Evolutionary conservation across 2,888 invertebrate genomes (phyloP), one percentile per base, ranked within the genome.

Genomic region (Calameuta filiformis): DNA sequence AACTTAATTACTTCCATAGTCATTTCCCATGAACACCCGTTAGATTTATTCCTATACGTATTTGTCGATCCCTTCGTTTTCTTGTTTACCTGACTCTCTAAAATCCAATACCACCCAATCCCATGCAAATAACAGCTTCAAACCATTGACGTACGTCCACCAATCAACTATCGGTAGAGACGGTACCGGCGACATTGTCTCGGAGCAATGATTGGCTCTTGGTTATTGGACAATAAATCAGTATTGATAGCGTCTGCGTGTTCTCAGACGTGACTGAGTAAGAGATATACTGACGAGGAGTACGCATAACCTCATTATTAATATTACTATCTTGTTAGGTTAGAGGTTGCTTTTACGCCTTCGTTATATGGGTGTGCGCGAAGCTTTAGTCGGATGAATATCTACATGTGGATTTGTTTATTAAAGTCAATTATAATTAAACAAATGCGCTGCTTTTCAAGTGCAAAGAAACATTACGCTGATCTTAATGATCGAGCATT

Each of bases 181-280:
- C 23, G 56, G 23, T 56, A 56, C 56, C 56, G 23, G 74, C 74
- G 74, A 74, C 74, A 40, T 74, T 74, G 37, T 74, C 34, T 74
- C 74, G 30, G 12, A 76, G 73, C 33, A 77, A 81, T 74, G 76
- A 82, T 82, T 79, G 85, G 81, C 80, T 80, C 73, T 78, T 79
- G 80, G 81, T 85, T 86, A 85, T 86, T 85, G 84, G 77, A 75
- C 84, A 81, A 86, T 86, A 86, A 88, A 87, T 87, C 85, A 85
- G 81, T 81, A 84, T 85, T 83, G 85, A 86, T 84, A 83, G 83
- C 82, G 82, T 84, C 81, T 79, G 81, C 75, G 81, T 80, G 81
- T 80, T 69, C 73, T 40, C 35, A 31, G 75, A 71, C 35, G 33
- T 69, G 56, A 75, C 77, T 75, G 78, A 81, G 80, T 83, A 78